Conservation (phyloP, 2,888 invertebrate species). For the Acanthosepion esculentum region DNA sequence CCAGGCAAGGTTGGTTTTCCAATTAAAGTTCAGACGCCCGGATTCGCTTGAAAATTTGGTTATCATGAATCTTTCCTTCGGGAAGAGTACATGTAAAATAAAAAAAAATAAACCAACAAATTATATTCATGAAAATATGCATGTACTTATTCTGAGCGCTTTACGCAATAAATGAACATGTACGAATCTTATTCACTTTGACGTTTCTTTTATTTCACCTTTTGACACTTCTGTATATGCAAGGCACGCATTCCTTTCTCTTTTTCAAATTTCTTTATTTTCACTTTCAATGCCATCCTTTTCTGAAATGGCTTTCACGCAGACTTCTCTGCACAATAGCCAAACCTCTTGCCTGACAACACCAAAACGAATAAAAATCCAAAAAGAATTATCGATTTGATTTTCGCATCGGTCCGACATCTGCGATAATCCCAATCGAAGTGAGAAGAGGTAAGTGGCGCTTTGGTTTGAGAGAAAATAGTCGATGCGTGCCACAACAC, state of each 20-base stretch:
- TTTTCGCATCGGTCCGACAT: neutral
- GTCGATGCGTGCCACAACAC: neutral
- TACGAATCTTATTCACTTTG: no score
- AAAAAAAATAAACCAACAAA: no score
- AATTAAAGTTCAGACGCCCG: no score
- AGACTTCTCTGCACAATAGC: neutral
- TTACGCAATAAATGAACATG: no score
- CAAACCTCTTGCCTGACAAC: neutral
- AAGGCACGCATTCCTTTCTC: neutral
- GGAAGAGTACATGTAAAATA: no score
- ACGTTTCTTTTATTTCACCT: neutral
- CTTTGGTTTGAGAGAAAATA: neutral
- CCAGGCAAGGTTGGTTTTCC: no score
- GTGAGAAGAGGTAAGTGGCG: conserved; percentile 33
- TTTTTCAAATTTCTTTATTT: neutral
- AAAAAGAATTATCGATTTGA: neutral
- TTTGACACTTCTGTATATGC: neutral
- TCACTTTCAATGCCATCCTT: neutral
- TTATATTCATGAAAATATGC: no score
- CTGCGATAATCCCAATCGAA: conserved; percentile 9
- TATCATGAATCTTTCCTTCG: no score
- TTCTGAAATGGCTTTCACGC: neutral
- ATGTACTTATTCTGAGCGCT: no score
- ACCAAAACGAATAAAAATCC: neutral
- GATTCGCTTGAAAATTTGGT: no score